Base-by-base conservation (phyloP, 2,113 vertebrate species). In the Amphilophus citrinellus region DNA sequence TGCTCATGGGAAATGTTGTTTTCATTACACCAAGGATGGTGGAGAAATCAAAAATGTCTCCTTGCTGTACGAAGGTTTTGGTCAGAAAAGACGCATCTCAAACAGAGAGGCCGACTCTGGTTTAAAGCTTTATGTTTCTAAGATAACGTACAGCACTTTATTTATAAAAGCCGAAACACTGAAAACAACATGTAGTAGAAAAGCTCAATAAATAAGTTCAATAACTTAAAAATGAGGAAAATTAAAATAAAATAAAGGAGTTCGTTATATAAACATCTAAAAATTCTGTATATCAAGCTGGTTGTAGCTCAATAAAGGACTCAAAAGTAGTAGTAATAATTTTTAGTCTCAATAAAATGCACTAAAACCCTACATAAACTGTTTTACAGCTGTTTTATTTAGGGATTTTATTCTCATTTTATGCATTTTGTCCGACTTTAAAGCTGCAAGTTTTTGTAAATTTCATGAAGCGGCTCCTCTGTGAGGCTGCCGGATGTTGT, bases 1-100 rank as follows among this genome's bases (percentile, higher is more conserved):
- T 30, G 27, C 87, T 87, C 79, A 60, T 59, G 82, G 89, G 87
- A 85, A 58, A 81, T 65, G 65, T 42, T 65, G 42, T 65, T 59
- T 57, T 35, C 56, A 75, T 32, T 35, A 63, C 3, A 47, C 15
- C 0, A 24, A 66, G 27, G 35, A 65, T 68, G 30, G 18, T 75
- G 50, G 77, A 32, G 56, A 75, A 75, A 77, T 79, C 27, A 65
- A 58, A 61, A 89, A 66, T 27, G 15, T 6, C 18, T 73, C 2
- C 13, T 50, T 65, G n/a, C 20, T 57, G 44, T 75, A 5, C 27
- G 47, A 35, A 57, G 17, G 10, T 42, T 22, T 42, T 30, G 18
- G 75, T 79, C 37, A 27, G 18, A 0, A 80, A 10, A 2, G 22
- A 75, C 27, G 62, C 24, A 24, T 24, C 24, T 24, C 24, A 24